These are phyloP conservation scores for Oppia nitens DNA, from an alignment of 1,140 invertebrate species.

Conservation along the genomic window DNA sequence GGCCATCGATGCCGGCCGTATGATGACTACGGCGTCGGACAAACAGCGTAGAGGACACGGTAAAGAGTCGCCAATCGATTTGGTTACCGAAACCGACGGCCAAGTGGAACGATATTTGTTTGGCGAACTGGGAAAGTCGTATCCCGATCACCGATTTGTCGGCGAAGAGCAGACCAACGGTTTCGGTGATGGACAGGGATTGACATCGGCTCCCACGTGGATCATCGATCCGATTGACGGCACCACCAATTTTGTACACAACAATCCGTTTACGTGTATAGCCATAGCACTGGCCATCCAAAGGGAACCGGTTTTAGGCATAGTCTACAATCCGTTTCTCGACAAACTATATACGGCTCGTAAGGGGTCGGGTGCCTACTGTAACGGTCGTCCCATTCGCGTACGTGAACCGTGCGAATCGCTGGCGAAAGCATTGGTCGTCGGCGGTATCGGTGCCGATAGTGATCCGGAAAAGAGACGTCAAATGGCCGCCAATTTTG, in stretches of 20 bases:
- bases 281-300: constrained; percentile 47
- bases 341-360: constrained; percentile 72
- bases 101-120: constrained; percentile 76
- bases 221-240: constrained; percentile 88
- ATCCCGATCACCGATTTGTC: constrained; percentile 82
- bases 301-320: constrained; percentile 49
- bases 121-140: constrained; percentile 48
- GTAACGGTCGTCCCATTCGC: constrained; percentile 43
- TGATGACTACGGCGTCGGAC: constrained; percentile 45
- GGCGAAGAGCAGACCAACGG: constrained; percentile 76
- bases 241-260: constrained; percentile 19
- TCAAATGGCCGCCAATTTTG: not conserved
- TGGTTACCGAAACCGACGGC: constrained; percentile 84
- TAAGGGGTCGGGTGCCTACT: constrained; percentile 66
- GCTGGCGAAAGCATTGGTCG: constrained; percentile 44
- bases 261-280: constrained; percentile 24
- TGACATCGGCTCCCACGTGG: constrained; percentile 90
- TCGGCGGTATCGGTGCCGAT: constrained; percentile 19
- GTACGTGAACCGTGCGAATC: constrained; percentile 22
- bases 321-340: constrained; percentile 77
- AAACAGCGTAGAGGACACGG: constrained; percentile 47
- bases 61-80: constrained; percentile 74
- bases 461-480: too few relatives aligned
- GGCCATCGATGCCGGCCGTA: constrained; percentile 36
- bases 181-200: constrained; percentile 34